A percentile compares a stretch with the other conserved stretches of the same genome.
Evolutionary conservation across 30 jellyfish, hydroid and myxozoan species (phyloP).

Genomic region (Calvadosia cruxmelitensis): DNA sequence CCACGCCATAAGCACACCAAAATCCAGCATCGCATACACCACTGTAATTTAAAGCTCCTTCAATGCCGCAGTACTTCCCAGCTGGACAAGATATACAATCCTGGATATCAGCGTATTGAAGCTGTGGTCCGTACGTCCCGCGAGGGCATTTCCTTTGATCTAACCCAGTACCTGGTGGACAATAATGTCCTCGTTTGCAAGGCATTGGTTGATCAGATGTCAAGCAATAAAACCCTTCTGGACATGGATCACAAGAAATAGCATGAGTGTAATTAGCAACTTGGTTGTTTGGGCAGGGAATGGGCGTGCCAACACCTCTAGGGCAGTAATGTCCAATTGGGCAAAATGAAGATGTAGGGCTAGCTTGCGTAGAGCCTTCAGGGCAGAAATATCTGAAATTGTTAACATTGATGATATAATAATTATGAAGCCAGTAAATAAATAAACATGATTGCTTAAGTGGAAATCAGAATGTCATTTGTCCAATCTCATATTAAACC

Average conservation of each 20-base stretch:
- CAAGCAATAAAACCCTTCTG: slow-evolving; percentile 92
- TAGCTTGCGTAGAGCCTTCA: slow-evolving; percentile 53
- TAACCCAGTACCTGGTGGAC: slow-evolving; percentile 97
- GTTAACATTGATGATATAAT: too few relatives aligned
- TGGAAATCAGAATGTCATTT: too few relatives aligned
- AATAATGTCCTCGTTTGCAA: slow-evolving; percentile 69
- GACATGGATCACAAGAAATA: slow-evolving; percentile 74
- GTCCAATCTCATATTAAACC: too few relatives aligned
- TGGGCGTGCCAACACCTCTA: slow-evolving; percentile 82
- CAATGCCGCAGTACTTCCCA: slow-evolving; percentile 76
- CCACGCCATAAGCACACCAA: slow-evolving; percentile 91
- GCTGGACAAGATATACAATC: slow-evolving; percentile 95
- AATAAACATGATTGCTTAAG: too few relatives aligned
- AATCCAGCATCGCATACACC: slow-evolving; percentile 78
- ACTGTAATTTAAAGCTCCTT: slow-evolving; percentile 52
- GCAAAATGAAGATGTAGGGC: slow-evolving; percentile 62
- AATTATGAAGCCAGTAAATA: too few relatives aligned
- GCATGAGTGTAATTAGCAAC: slow-evolving; percentile 91
- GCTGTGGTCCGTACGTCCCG: slow-evolving; percentile 82
- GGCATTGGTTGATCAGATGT: slow-evolving; percentile 72
- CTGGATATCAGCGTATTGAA: slow-evolving; percentile 30
- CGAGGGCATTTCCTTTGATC: slow-evolving; percentile 93
- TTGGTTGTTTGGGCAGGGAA: slow-evolving; percentile 88
- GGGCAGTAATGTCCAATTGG: slow-evolving; percentile 89
- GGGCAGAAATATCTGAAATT: slow-evolving; percentile 90